Evolutionary conservation across 1,140 invertebrate species (phyloP), one percentile per base, ranked within the genome.

Genomic region (Drosophila sucinea): DNA sequence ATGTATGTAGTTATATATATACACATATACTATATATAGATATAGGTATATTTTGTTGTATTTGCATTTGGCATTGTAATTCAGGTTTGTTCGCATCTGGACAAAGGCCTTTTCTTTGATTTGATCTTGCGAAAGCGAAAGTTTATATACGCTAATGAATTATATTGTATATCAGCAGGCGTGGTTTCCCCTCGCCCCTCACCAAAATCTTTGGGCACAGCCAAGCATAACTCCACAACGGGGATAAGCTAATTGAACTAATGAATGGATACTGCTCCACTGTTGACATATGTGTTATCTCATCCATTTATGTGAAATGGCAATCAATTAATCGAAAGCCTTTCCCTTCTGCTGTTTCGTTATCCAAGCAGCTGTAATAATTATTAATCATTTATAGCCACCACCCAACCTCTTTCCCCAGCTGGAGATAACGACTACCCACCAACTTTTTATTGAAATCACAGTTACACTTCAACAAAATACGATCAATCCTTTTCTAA

Each of bases 111-210:
- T 70, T 73, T 79, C 65, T 73, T 89, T 87, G 73, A 89, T 86
- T 86, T 89, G 83, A 89, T 86, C 83, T 86, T 86, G 79, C 83
- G 72, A 86, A 86, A 86, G 83, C 83, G 83, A 89, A 86, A 86
- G 83, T 86, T 86, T 86, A 73, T 87, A 70, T 71, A 76, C 83
- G 83, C 82, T 87, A 86, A 87, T 86, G 76, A 87, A 87, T 83
- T 86, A 79, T 87, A 60, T 78, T 78, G 62, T 73, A 67, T 65
- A 67, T 38, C 44, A 17, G 30, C n/a, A 54, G 61, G 30, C 44
- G 33, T 30, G 30, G 33, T 33, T 17, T 30, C 56, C n/a, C 56
- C 29, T 10, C 30, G 8, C 5, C 29, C 23, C 57, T 25, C n/a
- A 25, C 41, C 27, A 27, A 41, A 62, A 62, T 62, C 41, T 32